Conservation (phyloP, 2,797 vertebrate genomes). For the Muscicapa striata region DNA sequence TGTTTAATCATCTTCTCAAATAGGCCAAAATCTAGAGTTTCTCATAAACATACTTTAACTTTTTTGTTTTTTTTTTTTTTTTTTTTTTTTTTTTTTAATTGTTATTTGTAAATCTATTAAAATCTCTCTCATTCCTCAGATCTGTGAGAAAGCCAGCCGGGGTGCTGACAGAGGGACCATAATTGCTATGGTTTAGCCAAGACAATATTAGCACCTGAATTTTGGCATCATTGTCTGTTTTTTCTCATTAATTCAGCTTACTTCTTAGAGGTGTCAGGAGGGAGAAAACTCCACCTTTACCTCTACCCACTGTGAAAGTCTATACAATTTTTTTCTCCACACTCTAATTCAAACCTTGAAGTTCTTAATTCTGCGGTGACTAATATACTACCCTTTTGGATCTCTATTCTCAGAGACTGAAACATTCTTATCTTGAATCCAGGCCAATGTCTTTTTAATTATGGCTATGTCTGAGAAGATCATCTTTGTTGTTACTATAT, state of each 20-base stretch:
- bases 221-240: neutral
- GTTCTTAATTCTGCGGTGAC: conserved; percentile 11
- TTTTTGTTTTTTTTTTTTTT: neutral
- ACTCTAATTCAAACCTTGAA: conserved; percentile 17
- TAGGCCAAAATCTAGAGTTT: neutral
- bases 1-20: neutral
- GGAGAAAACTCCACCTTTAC: neutral
- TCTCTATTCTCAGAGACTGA: conserved; percentile 22
- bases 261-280: neutral
- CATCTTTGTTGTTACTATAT: conserved; percentile 15
- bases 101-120: neutral
- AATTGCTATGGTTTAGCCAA: neutral
- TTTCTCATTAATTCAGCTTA: neutral
- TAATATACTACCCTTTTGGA: neutral
- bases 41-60: neutral
- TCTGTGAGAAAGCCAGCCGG: neutral
- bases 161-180: neutral
- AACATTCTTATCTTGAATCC: neutral
- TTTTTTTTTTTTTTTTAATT: neutral
- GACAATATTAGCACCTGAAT: neutral
- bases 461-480: conserved; percentile 29
- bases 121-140: neutral
- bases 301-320: neutral
- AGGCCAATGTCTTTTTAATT: conserved; percentile 29
- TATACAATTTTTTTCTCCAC: neutral